Percentiles rank a stretch among this genome's conserved stretches.
These are phyloP conservation scores for Plebejus melissa DNA, from an alignment of 2,888 invertebrate species.

Conservation along the genomic window DNA sequence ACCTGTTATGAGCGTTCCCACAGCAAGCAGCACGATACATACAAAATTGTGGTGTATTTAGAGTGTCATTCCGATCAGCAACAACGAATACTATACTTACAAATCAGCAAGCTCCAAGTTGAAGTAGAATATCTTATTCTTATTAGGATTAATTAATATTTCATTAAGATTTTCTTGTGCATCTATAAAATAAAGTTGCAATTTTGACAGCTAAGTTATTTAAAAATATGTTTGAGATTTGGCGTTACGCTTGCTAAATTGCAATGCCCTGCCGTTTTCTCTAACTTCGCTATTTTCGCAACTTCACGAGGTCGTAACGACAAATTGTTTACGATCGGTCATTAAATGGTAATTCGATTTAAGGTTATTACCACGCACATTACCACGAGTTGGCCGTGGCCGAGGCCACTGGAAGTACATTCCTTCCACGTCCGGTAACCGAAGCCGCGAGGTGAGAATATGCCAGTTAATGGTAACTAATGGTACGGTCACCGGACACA, in stretches of 20 bases:
- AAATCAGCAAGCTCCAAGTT: neutral
- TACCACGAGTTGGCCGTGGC: neutral
- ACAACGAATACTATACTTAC: no score
- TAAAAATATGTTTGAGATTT: no score
- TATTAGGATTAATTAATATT: no score
- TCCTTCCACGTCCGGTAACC: slow-evolving; percentile 1
- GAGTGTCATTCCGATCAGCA: neutral
- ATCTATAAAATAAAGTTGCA: no score
- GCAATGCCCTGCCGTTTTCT: no score
- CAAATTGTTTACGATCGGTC: neutral
- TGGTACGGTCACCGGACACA: neutral
- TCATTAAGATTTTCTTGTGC: no score
- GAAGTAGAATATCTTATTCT: neutral
- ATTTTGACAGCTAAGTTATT: no score
- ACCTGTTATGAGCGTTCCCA: neutral
- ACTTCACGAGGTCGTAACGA: neutral
- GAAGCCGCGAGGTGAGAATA: neutral
- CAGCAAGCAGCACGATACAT: neutral
- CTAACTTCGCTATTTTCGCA: neutral
- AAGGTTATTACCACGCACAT: neutral
- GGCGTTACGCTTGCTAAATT: no score
- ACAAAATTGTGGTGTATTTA: neutral
- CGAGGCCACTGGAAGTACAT: slow-evolving; percentile 6
- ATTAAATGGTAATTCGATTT: no score
- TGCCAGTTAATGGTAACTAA: neutral